A percentile compares a stretch with the other conserved stretches of the same genome.
These are phyloP conservation scores for Lacanobia oleracea DNA, from an alignment of 2,888 invertebrate genomes.

Conservation along the genomic window DNA sequence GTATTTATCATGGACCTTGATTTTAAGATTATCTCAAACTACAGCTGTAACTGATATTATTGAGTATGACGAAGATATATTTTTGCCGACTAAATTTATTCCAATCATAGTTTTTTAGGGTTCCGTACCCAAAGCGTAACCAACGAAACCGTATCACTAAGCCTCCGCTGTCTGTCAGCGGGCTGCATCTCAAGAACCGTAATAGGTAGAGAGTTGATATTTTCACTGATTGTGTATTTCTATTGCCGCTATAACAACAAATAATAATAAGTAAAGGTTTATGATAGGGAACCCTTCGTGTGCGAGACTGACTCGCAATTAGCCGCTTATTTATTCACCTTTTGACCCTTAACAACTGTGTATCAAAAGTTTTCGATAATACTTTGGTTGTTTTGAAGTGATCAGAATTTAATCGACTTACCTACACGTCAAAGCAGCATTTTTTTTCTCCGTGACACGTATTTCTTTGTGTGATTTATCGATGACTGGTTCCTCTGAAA, in stretches of 20 bases:
- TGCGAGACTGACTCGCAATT: no score
- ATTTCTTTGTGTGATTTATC: slow-evolving; percentile 58
- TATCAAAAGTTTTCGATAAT: not conserved
- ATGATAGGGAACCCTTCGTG: no score
- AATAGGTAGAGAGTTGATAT: no score
- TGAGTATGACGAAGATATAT: not conserved
- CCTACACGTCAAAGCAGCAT: slow-evolving; percentile 70
- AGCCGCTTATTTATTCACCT: no score
- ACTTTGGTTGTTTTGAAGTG: not conserved
- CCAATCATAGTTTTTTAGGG: not conserved
- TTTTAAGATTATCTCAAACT: not conserved
- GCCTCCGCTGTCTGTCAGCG: no score
- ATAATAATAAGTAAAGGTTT: no score
- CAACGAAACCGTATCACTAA: no score
- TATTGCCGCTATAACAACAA: no score
- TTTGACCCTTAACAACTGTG: not conserved
- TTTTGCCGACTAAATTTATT: not conserved
- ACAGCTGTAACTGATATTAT: not conserved
- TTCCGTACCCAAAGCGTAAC: no score
- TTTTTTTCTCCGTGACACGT: slow-evolving; percentile 51
- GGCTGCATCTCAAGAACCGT: no score
- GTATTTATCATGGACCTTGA: not conserved
- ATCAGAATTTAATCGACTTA: slow-evolving; percentile 46
- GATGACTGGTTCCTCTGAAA: slow-evolving; percentile 72
- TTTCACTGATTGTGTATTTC: no score